Evolutionary conservation across 2,888 invertebrate species (phyloP), one percentile per base, ranked within the genome.

Genomic region (Mythimna ferrago): DNA sequence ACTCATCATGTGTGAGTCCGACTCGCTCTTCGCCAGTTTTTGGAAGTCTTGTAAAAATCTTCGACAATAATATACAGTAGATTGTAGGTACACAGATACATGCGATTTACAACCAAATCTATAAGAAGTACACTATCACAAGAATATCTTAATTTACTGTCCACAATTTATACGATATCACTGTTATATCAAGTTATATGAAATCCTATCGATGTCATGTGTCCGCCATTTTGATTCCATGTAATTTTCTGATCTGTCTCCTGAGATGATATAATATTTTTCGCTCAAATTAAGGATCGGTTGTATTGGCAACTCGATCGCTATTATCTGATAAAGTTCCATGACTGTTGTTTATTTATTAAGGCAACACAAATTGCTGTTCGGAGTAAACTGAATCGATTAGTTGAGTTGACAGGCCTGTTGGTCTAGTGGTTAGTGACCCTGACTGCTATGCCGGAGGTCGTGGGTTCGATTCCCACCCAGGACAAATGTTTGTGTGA

Each of bases 311-410:
- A 78, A 81, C 61, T 48, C 66, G 69, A 81, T 81, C 57, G 76
- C 68, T 68, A 64, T 75, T 76, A 78, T 81, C 78, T 81, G 78
- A 81, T 78, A 81, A 78, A 57, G 32, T 76, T 69, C 61, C 65
- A 76, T 81, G 69, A 56, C 81, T 70, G 53, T 81, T 65, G 70
- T 78, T 78, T 78, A 78, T 65, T 65, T 69, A 54, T 78, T 76
- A 78, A 81, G 76, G 51, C 76, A 60, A 38, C 62, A 64, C 81
- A 81, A 81, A 80, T 78, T 75, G 32, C 63, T 60, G 57, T 67
- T 68, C 32, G 56, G 56, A 32, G 41, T 78, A 53, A 81, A 81
- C 48, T 61, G 64, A 44, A 61, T 60, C 64, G 63, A 67, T 81
- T 56, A 32, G n/a, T n/a, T n/a, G n/a, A n/a, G n/a, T n/a, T n/a